These are phyloP conservation scores for Epirrita christyi DNA, from an alignment of 2,888 invertebrate genomes.

Conservation along the genomic window DNA sequence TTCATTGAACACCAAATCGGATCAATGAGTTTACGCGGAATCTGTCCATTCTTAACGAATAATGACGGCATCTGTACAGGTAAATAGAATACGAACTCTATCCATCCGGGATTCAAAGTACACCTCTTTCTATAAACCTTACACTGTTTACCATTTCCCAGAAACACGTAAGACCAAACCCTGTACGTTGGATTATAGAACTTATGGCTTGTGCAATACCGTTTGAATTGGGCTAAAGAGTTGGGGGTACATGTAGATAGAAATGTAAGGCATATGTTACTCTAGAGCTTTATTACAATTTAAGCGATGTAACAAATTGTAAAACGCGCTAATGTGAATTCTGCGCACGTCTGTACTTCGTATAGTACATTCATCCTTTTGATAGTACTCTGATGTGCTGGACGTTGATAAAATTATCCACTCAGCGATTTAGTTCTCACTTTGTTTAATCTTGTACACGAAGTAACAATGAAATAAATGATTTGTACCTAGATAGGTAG, in stretches of 20 bases:
- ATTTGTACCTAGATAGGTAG: too few species aligned
- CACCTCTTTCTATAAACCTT: constrained; percentile 76
- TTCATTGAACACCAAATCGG: too few species aligned
- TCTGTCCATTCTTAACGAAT: constrained; percentile 49
- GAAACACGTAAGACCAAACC: constrained; percentile 42
- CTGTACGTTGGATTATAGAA: constrained; percentile 14
- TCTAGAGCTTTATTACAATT: constrained; percentile 79
- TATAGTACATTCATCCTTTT: constrained; percentile 66
- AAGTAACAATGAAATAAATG: not conserved
- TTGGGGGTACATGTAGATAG: constrained; percentile 38
- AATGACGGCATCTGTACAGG: constrained; percentile 75
- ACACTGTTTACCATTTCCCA: constrained; percentile 43
- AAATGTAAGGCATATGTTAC: constrained; percentile 64
- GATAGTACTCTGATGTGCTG: constrained; percentile 57
- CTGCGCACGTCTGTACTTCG: constrained; percentile 73
- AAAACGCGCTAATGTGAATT: constrained; percentile 76
- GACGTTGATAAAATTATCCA: not conserved
- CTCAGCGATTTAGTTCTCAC: not conserved
- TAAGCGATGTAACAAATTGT: constrained; percentile 82
- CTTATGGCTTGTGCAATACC: constrained; percentile 23
- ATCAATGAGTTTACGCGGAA: not conserved
- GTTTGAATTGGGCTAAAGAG: constrained; percentile 35
- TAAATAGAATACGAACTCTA: constrained; percentile 79
- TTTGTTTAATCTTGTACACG: not conserved
- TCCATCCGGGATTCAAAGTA: constrained; percentile 74